phyloP scores from a whole-genome alignment of 2,797 vertebrate species.

The Labroides dimidiatus region DNA sequence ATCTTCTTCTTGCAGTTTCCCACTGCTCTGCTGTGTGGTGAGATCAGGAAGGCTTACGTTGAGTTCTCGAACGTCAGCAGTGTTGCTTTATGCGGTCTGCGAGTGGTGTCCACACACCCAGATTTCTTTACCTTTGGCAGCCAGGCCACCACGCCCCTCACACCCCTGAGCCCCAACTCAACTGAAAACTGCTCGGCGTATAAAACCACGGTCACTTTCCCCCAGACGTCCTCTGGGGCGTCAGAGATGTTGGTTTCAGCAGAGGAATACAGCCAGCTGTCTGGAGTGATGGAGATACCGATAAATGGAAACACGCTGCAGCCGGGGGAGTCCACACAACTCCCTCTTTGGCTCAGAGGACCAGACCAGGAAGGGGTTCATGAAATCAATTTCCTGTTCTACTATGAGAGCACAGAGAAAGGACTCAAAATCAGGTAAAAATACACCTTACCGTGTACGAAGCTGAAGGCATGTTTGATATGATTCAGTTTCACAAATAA shows the following conservation, averaged over 20 bases:
- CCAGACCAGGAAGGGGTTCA: slow-evolving; percentile 97
- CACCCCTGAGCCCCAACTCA: slow-evolving; percentile 89
- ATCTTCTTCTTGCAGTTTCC: slow-evolving; percentile 99
- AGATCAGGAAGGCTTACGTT: slow-evolving; percentile 95
- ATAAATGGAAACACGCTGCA: slow-evolving; percentile 79
- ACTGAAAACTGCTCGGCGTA: slow-evolving; percentile 95
- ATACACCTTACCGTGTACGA: not conserved
- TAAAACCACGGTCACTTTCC: slow-evolving; percentile 87
- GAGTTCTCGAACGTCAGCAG: slow-evolving; percentile 96
- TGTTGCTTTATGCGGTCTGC: slow-evolving; percentile 90
- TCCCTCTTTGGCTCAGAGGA: slow-evolving; percentile 96
- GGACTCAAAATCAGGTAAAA: slow-evolving; percentile 89
- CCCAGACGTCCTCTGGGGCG: slow-evolving; percentile 80
- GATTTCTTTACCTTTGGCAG: slow-evolving; percentile 97
- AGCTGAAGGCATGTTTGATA: not conserved
- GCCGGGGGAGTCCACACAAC: slow-evolving; percentile 91
- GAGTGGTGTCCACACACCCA: slow-evolving; percentile 93
- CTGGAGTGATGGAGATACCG: slow-evolving; percentile 87
- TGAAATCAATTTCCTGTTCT: slow-evolving; percentile 98
- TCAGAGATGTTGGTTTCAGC: slow-evolving; percentile 69
- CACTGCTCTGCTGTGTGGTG: slow-evolving; percentile 95
- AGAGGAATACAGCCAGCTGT: slow-evolving; percentile 70
- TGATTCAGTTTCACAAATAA: not conserved
- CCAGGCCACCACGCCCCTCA: slow-evolving; percentile 81
- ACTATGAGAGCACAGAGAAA: slow-evolving; percentile 92